These are phyloP conservation scores for Hyles vespertilio DNA, from an alignment of 1,140 invertebrate genomes.

Conservation along the genomic window DNA sequence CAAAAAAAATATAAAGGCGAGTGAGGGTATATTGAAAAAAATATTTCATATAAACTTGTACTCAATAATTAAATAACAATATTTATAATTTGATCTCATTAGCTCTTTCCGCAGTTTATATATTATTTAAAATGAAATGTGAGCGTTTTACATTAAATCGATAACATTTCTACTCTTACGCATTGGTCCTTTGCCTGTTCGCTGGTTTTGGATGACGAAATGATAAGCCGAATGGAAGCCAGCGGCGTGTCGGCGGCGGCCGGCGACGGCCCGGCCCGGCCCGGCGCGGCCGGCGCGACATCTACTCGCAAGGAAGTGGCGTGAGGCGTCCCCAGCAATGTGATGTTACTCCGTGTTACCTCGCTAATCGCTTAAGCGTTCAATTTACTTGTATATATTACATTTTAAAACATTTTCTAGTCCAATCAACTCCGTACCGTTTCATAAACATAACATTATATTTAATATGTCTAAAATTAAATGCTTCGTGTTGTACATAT, in stretches of 20 bases:
- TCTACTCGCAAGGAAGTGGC: conserved; percentile 9
- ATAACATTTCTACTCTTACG: conserved; percentile 46
- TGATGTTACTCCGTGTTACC: conserved; percentile 61
- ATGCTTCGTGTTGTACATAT: conserved; percentile 73
- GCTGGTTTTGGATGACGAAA: conserved; percentile 41
- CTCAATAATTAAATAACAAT: conserved; percentile 75
- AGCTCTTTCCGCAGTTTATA: conserved; percentile 58
- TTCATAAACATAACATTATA: conserved; percentile 68
- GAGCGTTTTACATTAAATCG: conserved; percentile 36
- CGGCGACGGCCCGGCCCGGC: too few relatives aligned
- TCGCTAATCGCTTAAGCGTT: conserved; percentile 25
- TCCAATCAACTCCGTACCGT: conserved; percentile 25
- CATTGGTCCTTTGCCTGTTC: conserved; percentile 61
- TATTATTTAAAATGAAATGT: conserved; percentile 54
- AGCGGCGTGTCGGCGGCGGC: too few relatives aligned
- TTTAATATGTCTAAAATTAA: conserved; percentile 74
- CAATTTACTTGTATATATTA: too few relatives aligned
- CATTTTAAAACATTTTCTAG: too few relatives aligned
- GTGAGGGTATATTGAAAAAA: conserved; percentile 68
- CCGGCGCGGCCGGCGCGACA: conserved; percentile 3
- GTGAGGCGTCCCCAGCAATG: conserved; percentile 49
- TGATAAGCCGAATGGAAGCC: not conserved
- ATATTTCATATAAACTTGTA: conserved; percentile 73
- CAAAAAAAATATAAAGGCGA: conserved; percentile 67
- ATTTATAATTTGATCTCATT: conserved; percentile 72